Evolutionary conservation across 2,113 vertebrate genomes (phyloP), one percentile per base, ranked within the genome.

Genomic region (Nycticebus coucang): DNA sequence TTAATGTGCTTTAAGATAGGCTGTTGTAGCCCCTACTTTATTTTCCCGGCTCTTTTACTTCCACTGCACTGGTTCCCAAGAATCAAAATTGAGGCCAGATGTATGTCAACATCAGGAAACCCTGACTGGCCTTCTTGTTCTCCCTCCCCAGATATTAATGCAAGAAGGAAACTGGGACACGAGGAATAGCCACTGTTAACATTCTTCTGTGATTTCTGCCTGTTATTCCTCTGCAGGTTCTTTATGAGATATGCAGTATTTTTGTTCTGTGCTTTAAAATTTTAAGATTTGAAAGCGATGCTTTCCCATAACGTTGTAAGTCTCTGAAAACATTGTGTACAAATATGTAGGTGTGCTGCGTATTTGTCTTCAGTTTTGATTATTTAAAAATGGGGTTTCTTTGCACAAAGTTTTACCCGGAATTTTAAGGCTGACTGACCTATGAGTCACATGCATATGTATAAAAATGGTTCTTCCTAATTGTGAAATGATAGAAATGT

Each of bases 81-180:
- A 92, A 87, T 96, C 45, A 81, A 94, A 97, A 97, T 96, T 96
- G 92, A 97, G 95, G 93, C 96, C 97, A 97, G 86, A 95, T 97
- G 97, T 97, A 95, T 75, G 64, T 96, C 78, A 90, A 75, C 60
- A 64, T 6, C 28, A 85, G 64, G 83, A 93, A 89, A 72, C 41
- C 30, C 78, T 75, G 82, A 93, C 91, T 93, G 79, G 78, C 68
- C 26, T 22, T 78, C 96, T 96, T 97, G 93, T 94, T 97, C 89
- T 84, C 30, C 26, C 14, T 87, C 53, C 68, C 30, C 37, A 79
- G 80, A 89, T 50, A 71, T 68, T 93, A 85, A 66, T 62, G 85
- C 50, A 37, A 62, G 84, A 62, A 87, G 94, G 64, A 81, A 84
- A 77, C 57, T 14, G 33, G 10, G 37, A 28, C 60, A 6, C 66